Evolutionary conservation across 2,113 vertebrate genomes (phyloP).

Genomic region (Rhynchomys soricoides): DNA sequence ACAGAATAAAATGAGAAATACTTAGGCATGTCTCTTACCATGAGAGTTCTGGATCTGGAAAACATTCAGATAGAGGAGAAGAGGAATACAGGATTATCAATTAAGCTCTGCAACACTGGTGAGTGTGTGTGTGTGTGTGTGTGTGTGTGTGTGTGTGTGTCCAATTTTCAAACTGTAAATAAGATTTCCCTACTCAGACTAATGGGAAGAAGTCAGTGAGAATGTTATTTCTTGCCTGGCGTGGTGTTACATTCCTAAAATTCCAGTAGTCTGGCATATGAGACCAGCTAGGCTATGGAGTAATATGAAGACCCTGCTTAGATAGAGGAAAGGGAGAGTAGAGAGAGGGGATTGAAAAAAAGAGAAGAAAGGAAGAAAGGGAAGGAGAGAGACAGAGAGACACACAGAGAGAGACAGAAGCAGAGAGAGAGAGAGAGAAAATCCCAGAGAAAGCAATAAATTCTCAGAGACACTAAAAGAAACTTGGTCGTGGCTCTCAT

Average conservation of each 20-base stretch:
- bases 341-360: too few relatives aligned
- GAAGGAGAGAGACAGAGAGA: accelerated
- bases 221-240: not conserved
- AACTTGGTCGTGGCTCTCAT: not conserved
- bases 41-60: not conserved
- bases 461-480: not conserved
- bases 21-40: not conserved
- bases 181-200: not conserved
- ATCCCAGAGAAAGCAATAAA: not conserved
- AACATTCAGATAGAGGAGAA: not conserved
- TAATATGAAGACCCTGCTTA: not conserved
- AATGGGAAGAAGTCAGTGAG: not conserved
- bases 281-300: not conserved
- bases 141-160: too few relatives aligned
- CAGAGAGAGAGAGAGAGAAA: not conserved
- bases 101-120: not conserved
- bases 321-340: too few relatives aligned
- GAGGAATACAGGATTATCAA: not conserved
- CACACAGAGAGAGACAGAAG: accelerated
- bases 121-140: too few relatives aligned
- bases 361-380: too few relatives aligned
- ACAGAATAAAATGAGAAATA: not conserved
- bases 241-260: not conserved
- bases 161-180: not conserved
- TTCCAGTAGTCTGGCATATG: not conserved